These are phyloP conservation scores for Tethya wilhelma DNA, from an alignment of 37 sponge, comb jelly and placozoan genomes.

Conservation along the genomic window DNA sequence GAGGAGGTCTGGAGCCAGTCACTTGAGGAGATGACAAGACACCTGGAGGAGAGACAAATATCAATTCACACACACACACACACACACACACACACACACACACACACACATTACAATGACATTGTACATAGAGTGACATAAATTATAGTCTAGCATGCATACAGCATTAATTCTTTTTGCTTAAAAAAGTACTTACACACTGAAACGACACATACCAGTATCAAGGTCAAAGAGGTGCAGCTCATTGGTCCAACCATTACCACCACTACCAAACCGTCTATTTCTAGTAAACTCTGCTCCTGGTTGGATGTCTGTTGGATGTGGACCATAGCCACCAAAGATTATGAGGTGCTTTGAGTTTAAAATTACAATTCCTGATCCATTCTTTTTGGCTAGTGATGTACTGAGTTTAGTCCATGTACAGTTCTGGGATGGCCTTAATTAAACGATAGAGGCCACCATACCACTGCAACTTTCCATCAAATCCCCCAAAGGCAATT, in stretches of 20 bases:
- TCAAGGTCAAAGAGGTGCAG: constrained; percentile 11
- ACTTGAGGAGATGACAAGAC: constrained; percentile 14
- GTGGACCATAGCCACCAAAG: constrained; percentile 29
- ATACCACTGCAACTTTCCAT: background rate
- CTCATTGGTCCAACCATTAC: constrained; percentile 34
- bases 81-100: no score
- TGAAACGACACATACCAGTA: background rate
- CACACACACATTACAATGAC: no score
- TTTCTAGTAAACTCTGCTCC: constrained; percentile 1
- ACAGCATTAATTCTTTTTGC: no score
- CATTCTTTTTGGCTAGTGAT: background rate
- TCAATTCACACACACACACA: background rate
- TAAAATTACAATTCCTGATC: constrained; percentile 2
- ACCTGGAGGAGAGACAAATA: background rate
- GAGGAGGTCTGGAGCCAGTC: constrained; percentile 40
- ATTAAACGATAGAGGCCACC: constrained; percentile 2
- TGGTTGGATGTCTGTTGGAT: background rate
- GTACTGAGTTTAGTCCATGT: background rate
- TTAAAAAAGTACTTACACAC: background rate
- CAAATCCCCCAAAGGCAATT: constrained; percentile 7
- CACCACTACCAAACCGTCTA: background rate
- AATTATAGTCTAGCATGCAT: no score
- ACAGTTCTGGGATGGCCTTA: no score
- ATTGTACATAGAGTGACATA: background rate
- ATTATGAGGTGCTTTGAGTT: background rate